A percentile compares a stretch with the other conserved stretches of the same genome.
These are phyloP conservation scores for Virgularia gustaviana DNA, from an alignment of 92 coral and sea anemone species.

Conservation along the genomic window DNA sequence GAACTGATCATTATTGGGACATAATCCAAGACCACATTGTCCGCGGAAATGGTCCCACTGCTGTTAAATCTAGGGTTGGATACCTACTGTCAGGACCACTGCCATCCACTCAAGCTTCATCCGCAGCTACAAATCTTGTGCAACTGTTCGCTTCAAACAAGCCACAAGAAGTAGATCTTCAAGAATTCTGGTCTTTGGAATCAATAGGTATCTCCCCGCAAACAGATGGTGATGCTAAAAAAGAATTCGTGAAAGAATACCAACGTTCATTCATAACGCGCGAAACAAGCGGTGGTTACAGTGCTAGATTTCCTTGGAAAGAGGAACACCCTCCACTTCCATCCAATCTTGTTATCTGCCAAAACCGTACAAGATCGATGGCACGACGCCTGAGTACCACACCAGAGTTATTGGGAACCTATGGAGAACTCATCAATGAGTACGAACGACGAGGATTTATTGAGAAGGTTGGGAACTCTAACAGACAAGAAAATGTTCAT, in stretches of 20 bases:
- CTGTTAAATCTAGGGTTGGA: slow-evolving; percentile 49
- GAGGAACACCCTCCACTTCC: slow-evolving; percentile 44
- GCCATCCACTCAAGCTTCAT: background rate
- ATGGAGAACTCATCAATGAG: slow-evolving; percentile 45
- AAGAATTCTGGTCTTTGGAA: slow-evolving; percentile 37
- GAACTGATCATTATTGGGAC: slow-evolving; percentile 61
- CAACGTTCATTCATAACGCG: background rate
- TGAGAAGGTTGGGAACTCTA: slow-evolving; percentile 34
- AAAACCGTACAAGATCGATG: slow-evolving; percentile 34
- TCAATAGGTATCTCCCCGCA: slow-evolving; percentile 39
- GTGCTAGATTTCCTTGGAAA: slow-evolving; percentile 39
- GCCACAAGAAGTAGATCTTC: slow-evolving; percentile 26
- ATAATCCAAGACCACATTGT: slow-evolving; percentile 44
- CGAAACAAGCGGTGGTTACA: background rate
- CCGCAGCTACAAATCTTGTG: background rate
- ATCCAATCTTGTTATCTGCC: slow-evolving; percentile 21
- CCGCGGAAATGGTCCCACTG: slow-evolving; percentile 51
- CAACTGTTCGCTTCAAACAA: slow-evolving; percentile 10
- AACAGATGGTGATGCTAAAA: slow-evolving; percentile 8
- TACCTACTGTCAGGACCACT: slow-evolving; percentile 58
- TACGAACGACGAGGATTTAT: slow-evolving; percentile 57
- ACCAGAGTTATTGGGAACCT: slow-evolving; percentile 32
- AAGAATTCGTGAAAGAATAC: background rate
- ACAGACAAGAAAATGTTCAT: slow-evolving; percentile 36
- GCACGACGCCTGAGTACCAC: slow-evolving; percentile 40